Conservation (phyloP, 23 tunicate genomes). For the Ascidia mentula region DNA sequence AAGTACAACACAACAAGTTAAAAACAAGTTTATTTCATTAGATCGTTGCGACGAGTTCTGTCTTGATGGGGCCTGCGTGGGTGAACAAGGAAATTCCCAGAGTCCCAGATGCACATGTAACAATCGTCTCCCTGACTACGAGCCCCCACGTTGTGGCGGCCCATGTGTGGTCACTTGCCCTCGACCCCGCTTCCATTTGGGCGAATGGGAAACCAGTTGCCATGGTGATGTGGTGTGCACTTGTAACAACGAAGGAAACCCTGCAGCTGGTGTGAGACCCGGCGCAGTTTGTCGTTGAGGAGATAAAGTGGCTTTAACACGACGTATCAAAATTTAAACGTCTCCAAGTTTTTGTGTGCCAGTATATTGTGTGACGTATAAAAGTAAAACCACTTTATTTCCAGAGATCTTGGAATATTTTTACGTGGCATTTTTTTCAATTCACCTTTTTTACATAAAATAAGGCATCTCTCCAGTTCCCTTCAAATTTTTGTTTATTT, state of each 20-base stretch:
- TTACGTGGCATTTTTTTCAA: too few species aligned
- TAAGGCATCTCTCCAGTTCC: too few species aligned
- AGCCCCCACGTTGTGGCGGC: neutral
- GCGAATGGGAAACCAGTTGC: conserved; percentile 1
- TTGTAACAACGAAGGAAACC: neutral
- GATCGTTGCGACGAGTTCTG: neutral
- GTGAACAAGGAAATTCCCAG: neutral
- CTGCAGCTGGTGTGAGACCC: neutral
- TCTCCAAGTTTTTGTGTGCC: too few species aligned
- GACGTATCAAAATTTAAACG: too few species aligned
- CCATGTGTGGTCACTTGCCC: neutral
- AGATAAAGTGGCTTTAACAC: too few species aligned
- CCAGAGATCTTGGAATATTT: too few species aligned
- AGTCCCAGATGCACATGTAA: neutral
- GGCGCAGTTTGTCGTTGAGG: neutral
- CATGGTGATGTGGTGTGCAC: neutral
- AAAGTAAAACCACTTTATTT: too few species aligned
- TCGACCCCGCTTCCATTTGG: neutral
- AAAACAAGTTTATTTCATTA: neutral
- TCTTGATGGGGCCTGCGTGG: neutral
- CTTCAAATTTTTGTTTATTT: too few species aligned
- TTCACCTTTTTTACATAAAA: too few species aligned
- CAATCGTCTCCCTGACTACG: neutral
- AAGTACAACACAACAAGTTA: too few species aligned
- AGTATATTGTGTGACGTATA: too few species aligned